Base-by-base conservation (phyloP, 2,113 vertebrate species). In the Tachysurus fulvidraco region DNA sequence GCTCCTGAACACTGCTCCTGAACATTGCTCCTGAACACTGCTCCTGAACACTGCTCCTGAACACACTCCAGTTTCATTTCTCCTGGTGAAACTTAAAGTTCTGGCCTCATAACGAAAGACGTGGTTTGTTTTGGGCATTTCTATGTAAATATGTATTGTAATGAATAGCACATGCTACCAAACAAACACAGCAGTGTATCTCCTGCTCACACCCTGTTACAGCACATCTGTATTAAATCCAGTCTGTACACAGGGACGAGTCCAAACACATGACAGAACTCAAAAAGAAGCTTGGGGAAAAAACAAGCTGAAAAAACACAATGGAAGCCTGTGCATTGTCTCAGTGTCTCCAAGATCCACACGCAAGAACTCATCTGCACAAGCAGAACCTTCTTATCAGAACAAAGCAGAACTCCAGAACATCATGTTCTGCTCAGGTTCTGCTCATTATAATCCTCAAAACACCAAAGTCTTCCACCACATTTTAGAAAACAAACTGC, bases 201-300 rank as follows among this genome's bases (percentile, higher is more conserved):
- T 71, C 71, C 76, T 59, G 62, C 83, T 80, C 85, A 89, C 82
- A 89, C 88, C 81, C 84, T 36, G 23, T 59, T 88, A 69, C 65
- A 23, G 60, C 85, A 88, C 89, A 91, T 90, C 89, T 91, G 89
- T 84, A 84, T 88, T 74, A 87, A 84, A 89, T 90, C n/a, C 11
- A 65, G 50, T 83, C 30, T 87, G 82, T 55, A 59, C 81, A 41
- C 69, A 73, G 59, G 67, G 82, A 87, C 76, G 77, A 62, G 69
- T 87, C 82, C 83, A 90, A 88, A 90, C 82, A 67, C 60, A 86
- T 85, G 79, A 89, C 77, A 86, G 73, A 87, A 84, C 83, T 71
- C 84, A 86, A 87, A 84, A 83, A 83, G 46, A 46, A 84, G 84
- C 77, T 86, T 81, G 62, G 82, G 50, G 64, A 83, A 90, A 76